These are phyloP conservation scores for Campoplex capitator DNA, from an alignment of 2,888 invertebrate species.

Conservation along the genomic window DNA sequence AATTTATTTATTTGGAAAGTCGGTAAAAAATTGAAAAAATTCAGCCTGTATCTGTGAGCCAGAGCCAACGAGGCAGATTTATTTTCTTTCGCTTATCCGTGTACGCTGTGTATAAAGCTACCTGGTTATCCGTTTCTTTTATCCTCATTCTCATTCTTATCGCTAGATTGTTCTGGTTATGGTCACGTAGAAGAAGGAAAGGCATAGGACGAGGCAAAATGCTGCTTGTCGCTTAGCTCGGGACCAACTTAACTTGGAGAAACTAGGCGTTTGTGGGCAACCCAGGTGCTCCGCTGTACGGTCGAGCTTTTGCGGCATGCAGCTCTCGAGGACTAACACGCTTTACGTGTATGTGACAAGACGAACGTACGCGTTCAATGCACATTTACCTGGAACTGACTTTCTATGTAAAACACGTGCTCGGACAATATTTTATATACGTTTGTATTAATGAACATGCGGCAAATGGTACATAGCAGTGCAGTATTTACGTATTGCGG, in stretches of 20 bases:
- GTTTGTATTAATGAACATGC: constrained; percentile 29
- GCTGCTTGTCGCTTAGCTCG: constrained; percentile 35
- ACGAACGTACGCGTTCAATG: constrained; percentile 1
- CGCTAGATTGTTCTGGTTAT: constrained; percentile 44
- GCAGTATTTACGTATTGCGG: background rate
- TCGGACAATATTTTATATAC: constrained; percentile 39
- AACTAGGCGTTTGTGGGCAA: constrained; percentile 25
- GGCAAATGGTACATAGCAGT: background rate
- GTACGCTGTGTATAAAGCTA: constrained; percentile 19
- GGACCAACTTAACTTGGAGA: constrained; percentile 32
- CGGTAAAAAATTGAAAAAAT: background rate
- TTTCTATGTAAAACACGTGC: constrained; percentile 34
- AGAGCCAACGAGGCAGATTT: constrained; percentile 23
- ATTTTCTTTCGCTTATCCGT: constrained; percentile 33
- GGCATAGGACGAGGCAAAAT: background rate
- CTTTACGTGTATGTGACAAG: background rate
- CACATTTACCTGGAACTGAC: constrained; percentile 25
- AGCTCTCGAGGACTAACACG: constrained; percentile 2
- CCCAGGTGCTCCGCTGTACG: constrained; percentile 36
- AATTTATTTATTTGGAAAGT: constrained; percentile 9
- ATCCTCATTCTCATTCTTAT: constrained; percentile 42
- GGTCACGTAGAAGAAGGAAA: constrained; percentile 31
- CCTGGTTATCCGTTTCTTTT: constrained; percentile 44
- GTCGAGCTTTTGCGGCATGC: constrained; percentile 51
- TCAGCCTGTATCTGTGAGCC: constrained; percentile 4